A percentile compares a stretch with the other conserved stretches of the same genome.
These are phyloP conservation scores for Altica lythri DNA, from an alignment of 2,888 invertebrate genomes.

Conservation along the genomic window DNA sequence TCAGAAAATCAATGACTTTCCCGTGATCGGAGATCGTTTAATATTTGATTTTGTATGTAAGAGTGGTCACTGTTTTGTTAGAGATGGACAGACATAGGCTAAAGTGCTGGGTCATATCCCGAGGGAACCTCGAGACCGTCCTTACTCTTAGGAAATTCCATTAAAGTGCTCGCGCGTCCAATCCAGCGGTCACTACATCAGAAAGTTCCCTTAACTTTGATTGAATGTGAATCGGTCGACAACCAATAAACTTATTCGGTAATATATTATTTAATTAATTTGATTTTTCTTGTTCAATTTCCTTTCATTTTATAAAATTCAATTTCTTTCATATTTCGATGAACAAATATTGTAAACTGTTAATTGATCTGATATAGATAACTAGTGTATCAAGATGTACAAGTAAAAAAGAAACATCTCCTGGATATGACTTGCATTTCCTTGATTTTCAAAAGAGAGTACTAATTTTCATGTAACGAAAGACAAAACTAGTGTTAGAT, in stretches of 20 bases:
- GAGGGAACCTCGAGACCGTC: conserved; percentile 44
- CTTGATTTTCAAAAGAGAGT: no score
- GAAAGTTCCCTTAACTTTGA: conserved; percentile 51
- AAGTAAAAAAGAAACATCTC: no score
- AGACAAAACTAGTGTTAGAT: no score
- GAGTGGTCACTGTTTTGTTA: conserved; percentile 47
- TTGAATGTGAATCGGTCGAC: conserved; percentile 49
- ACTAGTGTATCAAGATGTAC: no score
- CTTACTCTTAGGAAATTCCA: conserved; percentile 53
- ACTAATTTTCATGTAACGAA: no score
- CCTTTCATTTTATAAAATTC: no score
- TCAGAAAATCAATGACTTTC: conserved; percentile 32
- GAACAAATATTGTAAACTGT: no score
- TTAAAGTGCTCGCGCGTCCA: conserved; percentile 48
- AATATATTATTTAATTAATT: conserved; percentile 47
- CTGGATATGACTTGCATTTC: no score
- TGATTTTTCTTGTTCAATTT: no score
- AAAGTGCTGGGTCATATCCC: conserved; percentile 53
- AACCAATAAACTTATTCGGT: conserved; percentile 49
- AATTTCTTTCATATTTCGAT: no score
- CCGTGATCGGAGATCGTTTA: conserved; percentile 39
- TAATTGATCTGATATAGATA: no score
- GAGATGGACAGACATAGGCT: conserved; percentile 43
- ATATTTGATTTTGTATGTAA: conserved; percentile 49
- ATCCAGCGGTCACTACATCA: conserved; percentile 51